These are phyloP conservation scores for Hirtodrosophila alboralis DNA, from an alignment of 2,888 invertebrate species.

Conservation along the genomic window DNA sequence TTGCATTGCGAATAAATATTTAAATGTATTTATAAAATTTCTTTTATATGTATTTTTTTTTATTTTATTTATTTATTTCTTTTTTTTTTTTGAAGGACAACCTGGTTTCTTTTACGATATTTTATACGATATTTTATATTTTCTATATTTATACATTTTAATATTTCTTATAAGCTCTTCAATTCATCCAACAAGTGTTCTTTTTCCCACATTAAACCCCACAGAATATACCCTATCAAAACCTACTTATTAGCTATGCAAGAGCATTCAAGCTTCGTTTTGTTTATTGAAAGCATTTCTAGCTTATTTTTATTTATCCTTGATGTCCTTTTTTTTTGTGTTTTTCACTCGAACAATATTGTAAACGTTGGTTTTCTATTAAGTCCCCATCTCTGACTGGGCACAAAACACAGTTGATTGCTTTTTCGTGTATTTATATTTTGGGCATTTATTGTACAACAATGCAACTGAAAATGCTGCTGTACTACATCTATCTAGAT, in stretches of 20 bases:
- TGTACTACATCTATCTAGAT: not conserved
- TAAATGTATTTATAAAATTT: too few relatives aligned
- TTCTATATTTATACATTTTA: too few relatives aligned
- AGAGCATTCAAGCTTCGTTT: slow-evolving; percentile 24
- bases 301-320: slow-evolving; percentile 36
- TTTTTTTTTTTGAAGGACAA: too few relatives aligned
- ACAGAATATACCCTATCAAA: not conserved
- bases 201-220: too few relatives aligned
- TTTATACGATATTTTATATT: too few relatives aligned
- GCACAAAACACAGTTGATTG: slow-evolving; percentile 52
- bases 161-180: not conserved
- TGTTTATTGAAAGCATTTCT: not conserved
- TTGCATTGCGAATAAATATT: too few relatives aligned
- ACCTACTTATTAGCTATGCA: not conserved
- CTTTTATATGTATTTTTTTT: too few relatives aligned
- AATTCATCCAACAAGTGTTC: too few relatives aligned
- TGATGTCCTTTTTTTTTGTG: slow-evolving; percentile 14
- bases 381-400: slow-evolving; percentile 14
- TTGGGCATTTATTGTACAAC: slow-evolving; percentile 50
- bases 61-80: too few relatives aligned
- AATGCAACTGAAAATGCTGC: slow-evolving; percentile 36
- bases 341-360: slow-evolving; percentile 38
- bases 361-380: slow-evolving; percentile 55
- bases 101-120: too few relatives aligned
- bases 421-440: slow-evolving; percentile 76